Percentiles rank a stretch among this genome's conserved stretches.
Conservation (phyloP, 2,888 invertebrate species). For the Apamea sordens region DNA sequence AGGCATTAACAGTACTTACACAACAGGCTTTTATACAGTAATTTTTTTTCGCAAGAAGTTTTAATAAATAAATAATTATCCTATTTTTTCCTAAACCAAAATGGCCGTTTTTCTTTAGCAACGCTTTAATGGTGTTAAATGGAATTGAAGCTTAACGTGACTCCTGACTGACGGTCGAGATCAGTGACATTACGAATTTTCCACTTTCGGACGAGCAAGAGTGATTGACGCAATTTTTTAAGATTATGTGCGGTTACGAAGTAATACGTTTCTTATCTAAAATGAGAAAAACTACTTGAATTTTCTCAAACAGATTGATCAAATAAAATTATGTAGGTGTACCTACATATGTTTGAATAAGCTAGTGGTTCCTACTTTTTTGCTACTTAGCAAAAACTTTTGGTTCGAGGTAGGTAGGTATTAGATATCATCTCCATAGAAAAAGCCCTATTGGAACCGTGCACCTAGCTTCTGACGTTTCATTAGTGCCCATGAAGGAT, state of each 20-base stretch:
- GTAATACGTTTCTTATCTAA: neutral
- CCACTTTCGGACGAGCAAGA: neutral
- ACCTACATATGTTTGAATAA: neutral
- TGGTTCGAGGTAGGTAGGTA: neutral
- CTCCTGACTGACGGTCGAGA: conserved; percentile 34
- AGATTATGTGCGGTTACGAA: conserved; percentile 5
- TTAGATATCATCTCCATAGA: neutral
- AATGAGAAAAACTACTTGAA: neutral
- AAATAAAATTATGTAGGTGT: neutral
- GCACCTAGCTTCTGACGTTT: too few species aligned
- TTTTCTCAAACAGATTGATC: neutral
- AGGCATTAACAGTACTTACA: too few species aligned
- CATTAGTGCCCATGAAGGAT: too few species aligned
- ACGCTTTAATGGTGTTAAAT: conserved; percentile 42
- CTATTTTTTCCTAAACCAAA: neutral
- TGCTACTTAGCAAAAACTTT: neutral
- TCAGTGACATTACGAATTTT: conserved; percentile 27
- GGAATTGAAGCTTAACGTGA: conserved; percentile 41
- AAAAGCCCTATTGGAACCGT: too few species aligned
- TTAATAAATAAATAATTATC: neutral
- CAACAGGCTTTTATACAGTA: too few species aligned
- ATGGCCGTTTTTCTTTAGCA: neutral
- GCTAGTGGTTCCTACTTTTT: neutral
- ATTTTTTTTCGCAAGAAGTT: too few species aligned
- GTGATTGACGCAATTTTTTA: conserved; percentile 15